Evolutionary conservation across 2,113 vertebrate species (phyloP).

Genomic region (Pterocles burchelli): DNA sequence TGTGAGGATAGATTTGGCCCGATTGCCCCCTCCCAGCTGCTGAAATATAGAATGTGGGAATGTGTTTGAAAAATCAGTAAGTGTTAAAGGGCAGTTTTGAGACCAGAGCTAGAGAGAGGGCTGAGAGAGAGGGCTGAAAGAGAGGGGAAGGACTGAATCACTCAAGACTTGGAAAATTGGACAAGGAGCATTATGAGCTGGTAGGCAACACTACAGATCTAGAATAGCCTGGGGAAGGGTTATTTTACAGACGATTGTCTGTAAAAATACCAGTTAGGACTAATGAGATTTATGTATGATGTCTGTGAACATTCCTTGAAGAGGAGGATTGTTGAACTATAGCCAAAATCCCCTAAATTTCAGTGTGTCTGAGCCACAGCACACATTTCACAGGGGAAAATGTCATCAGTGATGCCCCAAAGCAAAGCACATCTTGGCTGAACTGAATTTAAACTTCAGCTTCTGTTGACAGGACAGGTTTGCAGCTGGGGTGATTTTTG

Average conservation of each 20-base stretch:
- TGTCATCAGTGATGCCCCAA: not conserved
- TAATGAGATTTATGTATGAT: conserved; percentile 35
- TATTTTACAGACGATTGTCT: conserved; percentile 31
- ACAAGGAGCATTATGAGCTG: conserved; percentile 28
- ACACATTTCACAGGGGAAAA: not conserved
- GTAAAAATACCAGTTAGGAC: conserved; percentile 19
- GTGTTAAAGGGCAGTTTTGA: conserved; percentile 51
- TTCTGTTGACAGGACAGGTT: not conserved
- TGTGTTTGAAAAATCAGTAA: conserved; percentile 35
- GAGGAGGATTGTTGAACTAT: not conserved
- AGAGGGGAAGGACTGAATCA: conserved; percentile 60
- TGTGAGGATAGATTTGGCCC: conserved; percentile 51
- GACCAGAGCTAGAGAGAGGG: conserved; percentile 4
- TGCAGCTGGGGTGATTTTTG: not conserved
- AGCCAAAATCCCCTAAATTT: not conserved
- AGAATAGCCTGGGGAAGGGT: conserved; percentile 27
- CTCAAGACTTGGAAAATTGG: conserved; percentile 39
- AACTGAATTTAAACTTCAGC: not conserved
- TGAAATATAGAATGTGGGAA: conserved; percentile 24
- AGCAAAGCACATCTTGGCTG: not conserved
- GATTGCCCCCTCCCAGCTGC: conserved; percentile 51
- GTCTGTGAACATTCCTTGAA: conserved; percentile 13
- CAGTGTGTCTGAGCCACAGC: not conserved
- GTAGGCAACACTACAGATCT: not conserved
- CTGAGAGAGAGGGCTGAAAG: conserved; percentile 43